Percentiles rank a stretch among this genome's conserved stretches.
Conservation (phyloP, 2,113 vertebrate species). For the Psephotus haematonotus region DNA sequence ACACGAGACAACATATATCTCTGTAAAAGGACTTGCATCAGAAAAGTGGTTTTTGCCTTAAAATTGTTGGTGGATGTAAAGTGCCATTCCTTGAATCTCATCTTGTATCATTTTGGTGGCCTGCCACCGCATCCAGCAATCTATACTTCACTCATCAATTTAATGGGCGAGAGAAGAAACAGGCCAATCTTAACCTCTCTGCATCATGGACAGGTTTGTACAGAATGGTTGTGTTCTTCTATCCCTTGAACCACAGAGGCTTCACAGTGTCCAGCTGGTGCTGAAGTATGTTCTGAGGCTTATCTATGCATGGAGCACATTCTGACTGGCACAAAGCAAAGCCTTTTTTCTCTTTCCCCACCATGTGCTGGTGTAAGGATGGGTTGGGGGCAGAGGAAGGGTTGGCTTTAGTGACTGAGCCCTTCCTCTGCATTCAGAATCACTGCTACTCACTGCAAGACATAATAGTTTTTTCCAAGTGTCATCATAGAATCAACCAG, state of each 20-base stretch:
- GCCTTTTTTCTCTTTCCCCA: neutral
- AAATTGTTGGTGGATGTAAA: neutral
- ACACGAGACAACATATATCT: neutral
- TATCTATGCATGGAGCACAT: accelerated
- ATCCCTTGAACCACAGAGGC: neutral
- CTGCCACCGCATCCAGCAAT: neutral
- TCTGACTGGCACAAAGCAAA: neutral
- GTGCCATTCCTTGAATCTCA: neutral
- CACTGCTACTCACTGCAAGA: neutral
- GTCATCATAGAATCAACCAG: neutral
- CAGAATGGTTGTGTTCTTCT: neutral
- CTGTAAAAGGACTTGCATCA: neutral
- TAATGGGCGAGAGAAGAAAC: neutral
- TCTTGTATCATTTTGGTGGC: neutral
- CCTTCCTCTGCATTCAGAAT: neutral
- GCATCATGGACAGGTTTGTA: neutral
- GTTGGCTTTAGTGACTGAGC: neutral
- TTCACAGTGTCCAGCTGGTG: neutral
- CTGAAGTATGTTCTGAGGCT: neutral
- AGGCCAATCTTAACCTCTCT: neutral
- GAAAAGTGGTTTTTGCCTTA: neutral
- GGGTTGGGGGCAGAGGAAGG: neutral
- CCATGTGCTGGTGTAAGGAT: neutral
- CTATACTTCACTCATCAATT: neutral
- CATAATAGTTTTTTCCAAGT: neutral